A percentile compares a stretch with the other conserved stretches of the same genome.
phyloP scores from a whole-genome alignment of 2,797 vertebrate species.

The Pelobates cultripes region DNA sequence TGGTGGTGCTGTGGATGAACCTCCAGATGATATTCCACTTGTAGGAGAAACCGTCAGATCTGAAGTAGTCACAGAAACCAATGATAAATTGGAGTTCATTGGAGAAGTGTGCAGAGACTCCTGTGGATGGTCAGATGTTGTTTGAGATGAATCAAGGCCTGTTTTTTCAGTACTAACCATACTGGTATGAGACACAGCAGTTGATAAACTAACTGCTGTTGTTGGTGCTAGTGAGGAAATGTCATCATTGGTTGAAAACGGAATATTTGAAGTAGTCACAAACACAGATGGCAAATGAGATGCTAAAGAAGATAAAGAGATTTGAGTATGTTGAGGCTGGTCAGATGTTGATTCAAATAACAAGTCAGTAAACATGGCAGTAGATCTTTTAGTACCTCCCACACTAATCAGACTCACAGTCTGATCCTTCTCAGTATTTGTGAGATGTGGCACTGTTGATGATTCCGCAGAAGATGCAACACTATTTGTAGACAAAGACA shows the following conservation, averaged over 20 bases:
- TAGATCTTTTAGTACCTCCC: neutral
- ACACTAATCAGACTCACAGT: slow-evolving; percentile 4
- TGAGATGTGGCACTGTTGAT: neutral
- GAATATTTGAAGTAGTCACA: neutral
- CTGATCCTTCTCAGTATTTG: neutral
- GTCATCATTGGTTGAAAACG: slow-evolving; percentile 38
- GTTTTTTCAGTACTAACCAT: neutral
- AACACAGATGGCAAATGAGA: slow-evolving; percentile 24
- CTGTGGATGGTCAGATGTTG: neutral
- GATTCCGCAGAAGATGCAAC: slow-evolving; percentile 45
- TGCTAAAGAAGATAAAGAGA: slow-evolving; percentile 11
- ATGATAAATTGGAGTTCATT: neutral
- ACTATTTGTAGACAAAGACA: neutral
- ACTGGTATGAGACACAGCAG: neutral
- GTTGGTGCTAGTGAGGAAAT: slow-evolving; percentile 37
- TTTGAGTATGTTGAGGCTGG: neutral
- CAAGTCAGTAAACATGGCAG: neutral
- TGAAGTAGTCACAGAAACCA: no score
- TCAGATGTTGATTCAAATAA: slow-evolving; percentile 6
- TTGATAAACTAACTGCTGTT: neutral
- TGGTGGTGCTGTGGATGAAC: no score
- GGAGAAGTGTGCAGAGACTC: neutral
- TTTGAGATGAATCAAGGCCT: neutral
- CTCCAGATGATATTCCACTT: slow-evolving; percentile 44
- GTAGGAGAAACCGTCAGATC: slow-evolving; percentile 55